Percentiles rank a stretch among this genome's conserved stretches.
phyloP scores from a whole-genome alignment of 2,113 vertebrate genomes.

The Bubalus kerabau region DNA sequence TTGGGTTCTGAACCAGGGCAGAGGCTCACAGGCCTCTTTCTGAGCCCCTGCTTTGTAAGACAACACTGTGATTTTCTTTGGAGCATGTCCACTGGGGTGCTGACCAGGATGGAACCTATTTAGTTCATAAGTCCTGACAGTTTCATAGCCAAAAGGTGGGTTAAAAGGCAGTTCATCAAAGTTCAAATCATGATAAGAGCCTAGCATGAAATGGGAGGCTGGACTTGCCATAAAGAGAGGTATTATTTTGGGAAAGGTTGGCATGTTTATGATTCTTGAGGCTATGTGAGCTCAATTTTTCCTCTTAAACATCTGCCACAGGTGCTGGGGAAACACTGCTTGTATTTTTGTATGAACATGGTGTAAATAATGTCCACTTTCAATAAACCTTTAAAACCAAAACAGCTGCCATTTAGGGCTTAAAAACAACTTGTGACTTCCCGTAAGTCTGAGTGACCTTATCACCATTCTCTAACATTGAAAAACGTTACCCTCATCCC shows the following conservation, averaged over 20 bases:
- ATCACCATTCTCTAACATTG: conserved; percentile 1
- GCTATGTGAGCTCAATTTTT: conserved; percentile 71
- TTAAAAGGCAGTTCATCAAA: conserved; percentile 36
- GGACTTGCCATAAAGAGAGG: conserved; percentile 31
- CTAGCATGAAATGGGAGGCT: neutral
- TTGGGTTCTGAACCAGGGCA: neutral
- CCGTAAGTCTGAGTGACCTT: conserved; percentile 37
- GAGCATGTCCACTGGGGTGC: neutral
- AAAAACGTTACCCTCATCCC: neutral
- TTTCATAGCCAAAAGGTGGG: conserved; percentile 49
- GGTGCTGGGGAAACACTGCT: conserved; percentile 69
- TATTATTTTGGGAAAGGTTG: conserved; percentile 61
- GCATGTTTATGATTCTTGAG: conserved; percentile 71
- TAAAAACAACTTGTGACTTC: conserved; percentile 69
- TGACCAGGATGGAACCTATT: neutral
- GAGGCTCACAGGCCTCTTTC: neutral
- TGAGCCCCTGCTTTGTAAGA: conserved; percentile 59
- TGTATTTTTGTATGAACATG: conserved; percentile 69
- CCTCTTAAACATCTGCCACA: conserved; percentile 71
- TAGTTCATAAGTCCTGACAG: conserved; percentile 32
- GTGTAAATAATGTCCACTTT: conserved; percentile 75
- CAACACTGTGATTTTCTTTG: conserved; percentile 56
- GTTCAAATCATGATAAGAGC: conserved; percentile 55
- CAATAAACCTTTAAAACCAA: conserved; percentile 70
- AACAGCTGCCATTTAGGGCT: conserved; percentile 60